A percentile compares a stretch with the other conserved stretches of the same genome.
phyloP scores from a whole-genome alignment of 2,888 invertebrate genomes.

The Heterodera filipjevi region DNA sequence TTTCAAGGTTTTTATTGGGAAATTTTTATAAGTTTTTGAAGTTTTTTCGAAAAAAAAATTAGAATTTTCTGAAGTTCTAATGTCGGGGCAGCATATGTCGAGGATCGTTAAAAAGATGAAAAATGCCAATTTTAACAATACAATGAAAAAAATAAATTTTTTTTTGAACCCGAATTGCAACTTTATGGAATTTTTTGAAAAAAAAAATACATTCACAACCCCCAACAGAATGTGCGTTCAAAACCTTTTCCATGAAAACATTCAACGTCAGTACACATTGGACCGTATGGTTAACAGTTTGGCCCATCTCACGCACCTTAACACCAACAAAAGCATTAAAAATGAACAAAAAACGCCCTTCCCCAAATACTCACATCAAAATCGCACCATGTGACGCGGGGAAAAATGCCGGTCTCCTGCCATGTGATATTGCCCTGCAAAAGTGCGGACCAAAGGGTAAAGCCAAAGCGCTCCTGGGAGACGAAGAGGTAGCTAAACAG shows the following conservation, averaged over 20 bases:
- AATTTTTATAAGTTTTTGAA: too few species aligned
- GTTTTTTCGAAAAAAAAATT: too few species aligned
- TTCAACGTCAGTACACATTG: slow-evolving; percentile 63
- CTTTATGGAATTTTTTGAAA: too few species aligned
- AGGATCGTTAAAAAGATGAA: too few species aligned
- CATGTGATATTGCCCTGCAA: slow-evolving; percentile 57
- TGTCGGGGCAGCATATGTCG: too few species aligned
- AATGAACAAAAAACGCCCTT: not conserved
- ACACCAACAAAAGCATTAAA: not conserved
- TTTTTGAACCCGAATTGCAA: too few species aligned
- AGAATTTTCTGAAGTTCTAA: too few species aligned
- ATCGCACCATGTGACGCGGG: slow-evolving; percentile 64
- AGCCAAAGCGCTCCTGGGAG: slow-evolving; percentile 48
- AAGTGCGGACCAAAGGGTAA: slow-evolving; percentile 52
- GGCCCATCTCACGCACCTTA: slow-evolving; percentile 64
- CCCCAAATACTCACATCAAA: slow-evolving; percentile 57
- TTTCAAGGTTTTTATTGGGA: too few species aligned
- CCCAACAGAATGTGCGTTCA: too few species aligned
- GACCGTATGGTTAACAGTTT: slow-evolving; percentile 59
- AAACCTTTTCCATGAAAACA: slow-evolving; percentile 59
- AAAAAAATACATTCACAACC: too few species aligned
- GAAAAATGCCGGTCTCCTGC: slow-evolving; percentile 61
- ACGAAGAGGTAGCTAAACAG: slow-evolving; percentile 23
- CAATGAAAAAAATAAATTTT: too few species aligned
- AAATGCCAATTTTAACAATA: too few species aligned